These are phyloP conservation scores for Lepidochitona cinerea DNA, from an alignment of 2,888 invertebrate species.

Conservation along the genomic window DNA sequence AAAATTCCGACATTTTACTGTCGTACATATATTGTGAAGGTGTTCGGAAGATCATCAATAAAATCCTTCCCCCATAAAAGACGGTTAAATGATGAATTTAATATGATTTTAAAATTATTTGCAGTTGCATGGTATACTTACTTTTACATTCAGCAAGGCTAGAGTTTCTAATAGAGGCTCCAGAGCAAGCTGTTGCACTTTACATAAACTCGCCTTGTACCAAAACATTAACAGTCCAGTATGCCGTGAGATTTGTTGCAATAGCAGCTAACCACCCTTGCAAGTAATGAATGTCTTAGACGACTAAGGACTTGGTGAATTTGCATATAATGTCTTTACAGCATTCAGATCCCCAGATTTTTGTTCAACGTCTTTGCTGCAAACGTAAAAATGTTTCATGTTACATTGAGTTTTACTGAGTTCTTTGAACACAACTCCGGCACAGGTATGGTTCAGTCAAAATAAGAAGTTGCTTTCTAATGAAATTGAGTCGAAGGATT, in stretches of 20 bases:
- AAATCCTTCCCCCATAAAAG: too few species aligned
- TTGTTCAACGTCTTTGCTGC: neutral
- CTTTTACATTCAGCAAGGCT: too few species aligned
- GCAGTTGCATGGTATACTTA: too few species aligned
- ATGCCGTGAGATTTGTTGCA: neutral
- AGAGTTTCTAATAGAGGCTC: too few species aligned
- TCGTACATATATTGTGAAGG: too few species aligned
- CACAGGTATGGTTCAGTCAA: constrained; percentile 33
- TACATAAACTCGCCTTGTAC: too few species aligned
- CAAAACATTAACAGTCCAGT: neutral
- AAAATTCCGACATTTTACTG: too few species aligned
- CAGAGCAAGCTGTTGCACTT: too few species aligned
- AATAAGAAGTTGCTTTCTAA: constrained; percentile 66
- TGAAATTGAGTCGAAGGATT: constrained; percentile 65
- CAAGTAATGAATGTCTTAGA: neutral
- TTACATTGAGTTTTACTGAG: neutral
- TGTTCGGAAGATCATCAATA: too few species aligned
- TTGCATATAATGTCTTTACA: neutral
- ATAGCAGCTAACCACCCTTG: neutral
- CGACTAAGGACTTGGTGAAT: neutral
- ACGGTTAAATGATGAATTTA: too few species aligned
- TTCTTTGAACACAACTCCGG: neutral
- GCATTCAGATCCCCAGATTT: neutral
- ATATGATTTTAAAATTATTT: too few species aligned
- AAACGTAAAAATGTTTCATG: neutral